Evolutionary conservation across 2,888 invertebrate species (phyloP), one percentile per base, ranked within the genome.

Genomic region (Melolontha melolontha): DNA sequence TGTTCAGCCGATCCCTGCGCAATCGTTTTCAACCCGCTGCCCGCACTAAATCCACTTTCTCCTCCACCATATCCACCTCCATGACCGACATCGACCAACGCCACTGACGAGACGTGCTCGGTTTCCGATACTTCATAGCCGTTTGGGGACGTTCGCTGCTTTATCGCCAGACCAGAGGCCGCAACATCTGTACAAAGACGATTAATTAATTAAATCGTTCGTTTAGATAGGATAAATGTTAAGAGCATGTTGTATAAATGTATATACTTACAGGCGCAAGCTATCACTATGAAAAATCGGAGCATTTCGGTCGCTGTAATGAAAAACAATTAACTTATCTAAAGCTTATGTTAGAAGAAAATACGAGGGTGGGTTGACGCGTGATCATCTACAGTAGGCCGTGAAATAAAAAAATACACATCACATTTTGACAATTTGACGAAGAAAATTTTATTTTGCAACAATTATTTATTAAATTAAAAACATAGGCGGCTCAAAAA

Each of bases 1-100:
- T 90, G 89, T 75, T 90, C 89, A 0, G 91, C 91, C 0, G 91
- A 91, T 0, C 88, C 89, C 17, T 88, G 86, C 1, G 89, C 89
- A 44, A 89, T 88, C 27, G 87, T 87, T 65, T 88, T 84, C 11
- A 91, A 76, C 0, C 90, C 89, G 55, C 89, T 89, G 72, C 91
- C 90, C 49, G 84, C 85, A 75, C 89, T 89, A 84, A 83, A 89
- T 5, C 84, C 84, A 11, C 86, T 86, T 73, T 88, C 87, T 39
- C 75, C 75, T 27, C 75, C 75, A 7, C 65, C 73, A 2, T 70
- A 75, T 5, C 50, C 49, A 16, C 64, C 64, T 0, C 42, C 74
- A 5, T 51, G 29, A 27, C 50, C 50, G 29, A 39, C 50, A 12
- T 62, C 62, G 11, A 49, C 17, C 14, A 42, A n/a, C n/a, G 49